A percentile compares a stretch with the other conserved stretches of the same genome.
These are phyloP conservation scores for Chaetophractus vellerosus DNA, from an alignment of 2,797 vertebrate genomes.

Conservation along the genomic window DNA sequence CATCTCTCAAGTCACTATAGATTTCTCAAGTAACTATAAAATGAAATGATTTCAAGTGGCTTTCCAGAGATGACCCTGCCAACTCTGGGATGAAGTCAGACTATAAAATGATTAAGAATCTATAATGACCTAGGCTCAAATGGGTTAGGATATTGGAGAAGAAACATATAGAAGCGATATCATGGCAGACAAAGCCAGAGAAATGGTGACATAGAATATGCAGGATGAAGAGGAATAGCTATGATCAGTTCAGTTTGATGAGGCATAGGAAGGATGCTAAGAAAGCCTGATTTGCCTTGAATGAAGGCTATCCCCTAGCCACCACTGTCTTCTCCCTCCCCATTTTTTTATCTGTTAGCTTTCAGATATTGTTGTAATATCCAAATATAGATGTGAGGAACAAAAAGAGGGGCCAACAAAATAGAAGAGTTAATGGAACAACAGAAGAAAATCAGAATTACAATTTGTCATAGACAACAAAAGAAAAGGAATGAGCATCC, in stretches of 20 bases:
- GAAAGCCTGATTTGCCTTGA: background rate
- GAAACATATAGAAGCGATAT: background rate
- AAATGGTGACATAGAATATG: accelerated
- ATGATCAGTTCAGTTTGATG: background rate
- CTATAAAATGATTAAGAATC: background rate
- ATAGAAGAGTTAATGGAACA: background rate
- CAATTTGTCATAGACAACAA: background rate
- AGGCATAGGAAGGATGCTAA: accelerated
- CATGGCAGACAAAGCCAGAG: background rate
- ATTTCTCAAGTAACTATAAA: background rate
- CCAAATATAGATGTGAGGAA: background rate
- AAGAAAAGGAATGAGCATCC: background rate
- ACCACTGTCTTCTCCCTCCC: background rate
- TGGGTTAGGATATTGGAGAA: background rate
- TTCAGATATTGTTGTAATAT: background rate
- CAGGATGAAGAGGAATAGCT: background rate
- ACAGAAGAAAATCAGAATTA: background rate
- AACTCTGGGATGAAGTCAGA: background rate
- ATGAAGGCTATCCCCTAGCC: no score
- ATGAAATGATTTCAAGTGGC: background rate
- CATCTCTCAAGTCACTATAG: background rate
- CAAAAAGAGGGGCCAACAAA: background rate
- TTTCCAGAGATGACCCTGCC: background rate
- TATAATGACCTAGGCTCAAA: background rate
- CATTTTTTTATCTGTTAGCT: background rate